These are phyloP conservation scores for Fukomys damarensis DNA, from an alignment of 2,113 vertebrate species.

Conservation along the genomic window DNA sequence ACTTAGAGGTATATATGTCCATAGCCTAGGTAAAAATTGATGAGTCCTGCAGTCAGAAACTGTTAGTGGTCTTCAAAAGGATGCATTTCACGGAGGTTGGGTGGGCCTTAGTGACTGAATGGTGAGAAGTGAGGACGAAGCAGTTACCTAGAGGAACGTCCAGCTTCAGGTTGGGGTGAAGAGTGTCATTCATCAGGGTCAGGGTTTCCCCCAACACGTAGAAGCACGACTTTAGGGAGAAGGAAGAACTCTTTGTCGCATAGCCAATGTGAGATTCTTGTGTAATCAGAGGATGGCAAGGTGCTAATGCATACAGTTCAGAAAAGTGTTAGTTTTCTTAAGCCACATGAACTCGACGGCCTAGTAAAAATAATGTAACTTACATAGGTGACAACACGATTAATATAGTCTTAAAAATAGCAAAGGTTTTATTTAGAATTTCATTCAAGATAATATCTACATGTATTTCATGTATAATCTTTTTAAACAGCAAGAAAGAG, in stretches of 20 bases:
- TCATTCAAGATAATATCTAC: background rate
- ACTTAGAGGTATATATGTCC: background rate
- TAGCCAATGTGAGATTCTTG: fast-evolving
- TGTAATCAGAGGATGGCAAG: background rate
- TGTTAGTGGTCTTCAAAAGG: background rate
- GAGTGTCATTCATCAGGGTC: background rate
- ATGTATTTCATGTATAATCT: background rate
- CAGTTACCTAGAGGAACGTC: background rate
- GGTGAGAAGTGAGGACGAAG: background rate
- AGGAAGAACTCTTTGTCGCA: background rate
- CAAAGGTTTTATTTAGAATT: background rate
- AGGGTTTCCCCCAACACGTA: background rate
- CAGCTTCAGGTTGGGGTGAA: background rate
- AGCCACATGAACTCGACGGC: background rate
- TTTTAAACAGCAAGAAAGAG: background rate
- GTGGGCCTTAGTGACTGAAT: background rate
- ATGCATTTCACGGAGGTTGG: background rate
- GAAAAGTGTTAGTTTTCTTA: background rate
- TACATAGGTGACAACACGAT: background rate
- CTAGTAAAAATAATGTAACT: background rate
- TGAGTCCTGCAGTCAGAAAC: background rate
- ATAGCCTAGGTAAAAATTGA: background rate
- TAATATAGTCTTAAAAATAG: slow-evolving; percentile 9
- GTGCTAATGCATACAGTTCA: background rate
- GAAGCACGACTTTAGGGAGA: background rate